Evolutionary conservation across 2,113 vertebrate genomes (phyloP).

Genomic region (Tauraco erythrolophus): DNA sequence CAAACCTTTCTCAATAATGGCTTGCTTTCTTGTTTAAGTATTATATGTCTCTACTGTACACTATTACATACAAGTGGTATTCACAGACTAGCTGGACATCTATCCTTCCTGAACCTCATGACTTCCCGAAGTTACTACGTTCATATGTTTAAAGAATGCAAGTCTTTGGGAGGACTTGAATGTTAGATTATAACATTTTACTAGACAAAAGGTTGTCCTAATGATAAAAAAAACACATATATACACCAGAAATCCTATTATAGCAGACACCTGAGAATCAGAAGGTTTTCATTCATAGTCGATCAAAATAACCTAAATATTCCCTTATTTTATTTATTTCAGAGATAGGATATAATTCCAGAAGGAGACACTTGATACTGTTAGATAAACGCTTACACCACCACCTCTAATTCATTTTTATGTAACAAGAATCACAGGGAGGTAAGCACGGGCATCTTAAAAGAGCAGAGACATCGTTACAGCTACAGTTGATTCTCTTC

Average conservation of each 20-base stretch:
- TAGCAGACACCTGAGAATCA: not conserved
- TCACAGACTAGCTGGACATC: not conserved
- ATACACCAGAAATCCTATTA: not conserved
- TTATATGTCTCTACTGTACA: not conserved
- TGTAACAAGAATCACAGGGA: not conserved
- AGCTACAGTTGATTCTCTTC: not conserved
- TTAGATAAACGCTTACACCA: not conserved
- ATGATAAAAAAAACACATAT: not conserved
- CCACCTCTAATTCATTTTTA: not conserved
- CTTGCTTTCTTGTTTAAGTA: not conserved
- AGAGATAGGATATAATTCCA: not conserved
- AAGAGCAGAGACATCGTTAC: not conserved
- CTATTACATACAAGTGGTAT: not conserved
- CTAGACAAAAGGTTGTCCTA: not conserved
- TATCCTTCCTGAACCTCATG: not conserved
- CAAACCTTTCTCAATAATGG: not conserved
- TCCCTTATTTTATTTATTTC: not conserved
- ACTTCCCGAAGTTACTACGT: not conserved
- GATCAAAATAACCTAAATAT: not conserved
- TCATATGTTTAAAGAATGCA: not conserved
- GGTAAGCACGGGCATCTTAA: not conserved
- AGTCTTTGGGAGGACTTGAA: not conserved
- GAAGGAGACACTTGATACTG: not conserved
- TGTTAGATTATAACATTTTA: not conserved
- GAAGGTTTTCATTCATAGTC: not conserved